Evolutionary conservation across 1,140 invertebrate species (phyloP).

Genomic region (Caenorhabditis tropicalis): DNA sequence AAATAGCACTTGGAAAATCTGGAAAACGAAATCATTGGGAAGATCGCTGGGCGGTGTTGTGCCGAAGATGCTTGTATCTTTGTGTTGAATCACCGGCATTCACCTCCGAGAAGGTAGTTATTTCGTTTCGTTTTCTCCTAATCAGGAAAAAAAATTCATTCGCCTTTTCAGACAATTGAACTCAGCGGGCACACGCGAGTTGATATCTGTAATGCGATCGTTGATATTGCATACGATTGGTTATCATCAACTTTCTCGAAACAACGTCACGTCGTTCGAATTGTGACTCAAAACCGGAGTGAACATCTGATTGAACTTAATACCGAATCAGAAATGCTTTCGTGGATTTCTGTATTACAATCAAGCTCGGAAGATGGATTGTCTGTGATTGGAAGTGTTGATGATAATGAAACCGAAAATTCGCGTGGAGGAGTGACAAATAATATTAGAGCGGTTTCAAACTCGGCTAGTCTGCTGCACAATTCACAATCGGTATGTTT

Average conservation of each 20-base stretch:
- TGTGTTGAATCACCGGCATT: conserved; percentile 34
- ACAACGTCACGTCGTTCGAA: conserved; percentile 39
- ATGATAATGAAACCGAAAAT: not conserved
- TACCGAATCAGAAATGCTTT: conserved; percentile 49
- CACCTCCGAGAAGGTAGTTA: conserved; percentile 11
- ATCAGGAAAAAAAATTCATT: not conserved
- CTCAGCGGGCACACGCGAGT: conserved; percentile 27
- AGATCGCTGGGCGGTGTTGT: conserved; percentile 43
- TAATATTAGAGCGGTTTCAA: not conserved
- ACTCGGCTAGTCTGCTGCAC: not conserved
- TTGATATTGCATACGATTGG: conserved; percentile 52
- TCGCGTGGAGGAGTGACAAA: not conserved
- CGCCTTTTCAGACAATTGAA: conserved; percentile 24
- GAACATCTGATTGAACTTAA: conserved; percentile 48
- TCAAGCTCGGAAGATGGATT: conserved; percentile 31
- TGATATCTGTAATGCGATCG: conserved; percentile 36
- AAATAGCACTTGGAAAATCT: conserved; percentile 41
- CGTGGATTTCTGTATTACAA: conserved; percentile 49
- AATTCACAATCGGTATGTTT: conserved; percentile 24
- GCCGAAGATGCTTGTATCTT: conserved; percentile 13
- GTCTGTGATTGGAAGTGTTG: not conserved
- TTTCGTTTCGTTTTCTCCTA: not conserved
- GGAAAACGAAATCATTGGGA: conserved; percentile 49
- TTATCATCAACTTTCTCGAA: conserved; percentile 1
- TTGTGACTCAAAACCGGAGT: conserved; percentile 37